Conservation (phyloP, 1,140 invertebrate genomes). For the Ceratina australensis region DNA sequence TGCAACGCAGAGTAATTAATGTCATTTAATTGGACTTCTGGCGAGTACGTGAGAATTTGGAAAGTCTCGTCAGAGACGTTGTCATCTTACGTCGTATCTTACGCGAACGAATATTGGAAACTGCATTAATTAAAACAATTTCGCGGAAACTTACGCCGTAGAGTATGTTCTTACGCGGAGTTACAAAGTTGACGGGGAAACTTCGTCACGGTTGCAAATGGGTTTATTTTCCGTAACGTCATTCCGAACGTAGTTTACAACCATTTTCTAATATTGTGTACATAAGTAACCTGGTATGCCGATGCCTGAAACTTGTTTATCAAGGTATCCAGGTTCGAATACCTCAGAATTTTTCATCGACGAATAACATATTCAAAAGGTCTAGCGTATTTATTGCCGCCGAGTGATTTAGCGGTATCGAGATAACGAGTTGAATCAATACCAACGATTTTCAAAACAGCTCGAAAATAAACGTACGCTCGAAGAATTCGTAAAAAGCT, state of each 20-base stretch:
- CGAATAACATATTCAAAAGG: slow-evolving; percentile 5
- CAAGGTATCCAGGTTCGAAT: slow-evolving; percentile 20
- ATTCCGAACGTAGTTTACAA: not conserved
- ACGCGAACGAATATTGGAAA: too few species aligned
- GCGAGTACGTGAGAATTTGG: too few species aligned
- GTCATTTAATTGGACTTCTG: too few species aligned
- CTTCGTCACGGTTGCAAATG: not conserved
- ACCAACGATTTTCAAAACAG: not conserved
- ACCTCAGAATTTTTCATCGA: slow-evolving; percentile 1
- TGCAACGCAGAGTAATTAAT: too few species aligned
- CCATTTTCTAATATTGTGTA: not conserved
- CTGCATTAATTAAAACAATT: too few species aligned
- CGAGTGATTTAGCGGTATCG: not conserved
- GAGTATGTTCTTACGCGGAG: not conserved
- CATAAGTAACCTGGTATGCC: not conserved
- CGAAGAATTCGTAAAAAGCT: too few species aligned
- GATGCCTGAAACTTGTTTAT: slow-evolving; percentile 21
- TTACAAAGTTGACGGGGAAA: not conserved
- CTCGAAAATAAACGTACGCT: too few species aligned
- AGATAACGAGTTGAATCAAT: slow-evolving; percentile 10
- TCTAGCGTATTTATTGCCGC: slow-evolving; percentile 1
- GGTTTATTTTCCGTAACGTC: not conserved
- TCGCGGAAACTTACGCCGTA: too few species aligned
- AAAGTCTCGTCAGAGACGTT: too few species aligned
- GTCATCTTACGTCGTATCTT: too few species aligned